Conservation (phyloP, 2,888 invertebrate genomes). For the Slavum lentiscoides region DNA sequence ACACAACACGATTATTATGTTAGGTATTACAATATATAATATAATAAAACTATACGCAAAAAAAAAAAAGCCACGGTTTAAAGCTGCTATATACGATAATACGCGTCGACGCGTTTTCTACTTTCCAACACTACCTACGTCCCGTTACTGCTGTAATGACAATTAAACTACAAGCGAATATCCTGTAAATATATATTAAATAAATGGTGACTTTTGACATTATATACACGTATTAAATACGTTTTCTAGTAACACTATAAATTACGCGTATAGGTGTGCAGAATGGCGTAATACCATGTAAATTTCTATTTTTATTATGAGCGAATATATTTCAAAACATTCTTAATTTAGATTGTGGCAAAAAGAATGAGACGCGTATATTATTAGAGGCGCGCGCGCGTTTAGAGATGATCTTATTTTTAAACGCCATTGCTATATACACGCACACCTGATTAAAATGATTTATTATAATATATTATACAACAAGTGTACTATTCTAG, state of each 20-base stretch:
- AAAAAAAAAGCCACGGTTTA: too few species aligned
- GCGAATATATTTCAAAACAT: constrained; percentile 29
- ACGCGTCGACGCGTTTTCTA: too few species aligned
- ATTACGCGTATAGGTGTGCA: neutral
- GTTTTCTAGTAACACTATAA: neutral
- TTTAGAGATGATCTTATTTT: constrained; percentile 24
- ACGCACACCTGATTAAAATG: neutral
- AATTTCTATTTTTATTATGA: constrained; percentile 41
- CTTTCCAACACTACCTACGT: too few species aligned
- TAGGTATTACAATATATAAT: too few species aligned
- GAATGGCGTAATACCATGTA: neutral
- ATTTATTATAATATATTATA: neutral
- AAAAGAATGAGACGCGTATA: neutral
- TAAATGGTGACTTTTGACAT: too few species aligned
- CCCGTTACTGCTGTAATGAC: too few species aligned
- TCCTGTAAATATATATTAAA: too few species aligned
- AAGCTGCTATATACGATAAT: too few species aligned
- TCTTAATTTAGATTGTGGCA: constrained; percentile 47
- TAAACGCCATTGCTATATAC: constrained; percentile 8
- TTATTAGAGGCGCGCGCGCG: too few species aligned
- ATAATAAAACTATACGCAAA: too few species aligned
- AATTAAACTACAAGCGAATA: too few species aligned
- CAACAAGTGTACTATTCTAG: neutral
- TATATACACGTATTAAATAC: neutral
- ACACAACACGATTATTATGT: too few species aligned